Evolutionary conservation across 2,888 invertebrate species (phyloP).

Genomic region (Lucinisca nassula): DNA sequence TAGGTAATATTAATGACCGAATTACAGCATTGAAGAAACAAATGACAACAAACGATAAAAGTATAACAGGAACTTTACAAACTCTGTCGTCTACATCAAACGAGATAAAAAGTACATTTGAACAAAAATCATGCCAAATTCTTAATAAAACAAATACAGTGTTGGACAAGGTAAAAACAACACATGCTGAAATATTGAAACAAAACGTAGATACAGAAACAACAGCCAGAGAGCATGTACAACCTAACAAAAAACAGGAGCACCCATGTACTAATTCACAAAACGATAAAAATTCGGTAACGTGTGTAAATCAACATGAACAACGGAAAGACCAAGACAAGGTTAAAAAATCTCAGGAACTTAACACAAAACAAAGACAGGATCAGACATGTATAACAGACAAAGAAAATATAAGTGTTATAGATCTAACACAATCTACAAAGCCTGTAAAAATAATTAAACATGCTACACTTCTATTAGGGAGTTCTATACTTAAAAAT

Average conservation of each 20-base stretch:
- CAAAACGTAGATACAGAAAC: not conserved
- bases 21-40: too few relatives aligned
- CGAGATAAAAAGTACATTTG: too few relatives aligned
- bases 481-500: not conserved
- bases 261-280: not conserved
- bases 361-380: not conserved
- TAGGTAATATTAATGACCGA: too few relatives aligned
- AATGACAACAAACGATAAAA: too few relatives aligned
- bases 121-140: not conserved
- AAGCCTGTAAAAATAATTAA: not conserved
- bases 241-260: not conserved
- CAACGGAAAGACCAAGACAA: too few relatives aligned
- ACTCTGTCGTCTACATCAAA: too few relatives aligned
- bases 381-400: not conserved
- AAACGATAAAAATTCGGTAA: not conserved
- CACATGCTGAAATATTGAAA: not conserved
- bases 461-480: not conserved
- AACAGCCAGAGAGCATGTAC: not conserved
- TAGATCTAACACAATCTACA: not conserved
- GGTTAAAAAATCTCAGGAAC: not conserved
- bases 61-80: too few relatives aligned
- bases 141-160: not conserved
- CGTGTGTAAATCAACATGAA: not conserved
- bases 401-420: not conserved
- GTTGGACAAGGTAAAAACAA: not conserved